Conservation (phyloP, 2,797 vertebrate species). For the Anas flavirostris region DNA sequence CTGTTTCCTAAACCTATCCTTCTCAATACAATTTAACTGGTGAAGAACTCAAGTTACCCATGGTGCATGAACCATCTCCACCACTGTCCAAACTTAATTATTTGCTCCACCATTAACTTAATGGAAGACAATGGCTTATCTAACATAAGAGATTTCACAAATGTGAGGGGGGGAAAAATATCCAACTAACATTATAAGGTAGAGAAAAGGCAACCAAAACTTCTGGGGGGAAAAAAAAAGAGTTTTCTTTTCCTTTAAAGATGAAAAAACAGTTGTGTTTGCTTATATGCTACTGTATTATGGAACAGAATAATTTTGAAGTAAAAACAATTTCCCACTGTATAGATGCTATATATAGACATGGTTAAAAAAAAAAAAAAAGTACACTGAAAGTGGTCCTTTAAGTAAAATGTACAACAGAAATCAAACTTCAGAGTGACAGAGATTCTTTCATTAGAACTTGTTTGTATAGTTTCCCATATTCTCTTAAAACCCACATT, state of each 20-base stretch:
- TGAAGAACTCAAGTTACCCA: not conserved
- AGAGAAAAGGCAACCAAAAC: not conserved
- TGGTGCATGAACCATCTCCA: not conserved
- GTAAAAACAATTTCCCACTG: not conserved
- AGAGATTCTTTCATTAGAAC: not conserved
- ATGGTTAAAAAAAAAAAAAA: not conserved
- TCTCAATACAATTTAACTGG: not conserved
- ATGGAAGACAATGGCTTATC: not conserved
- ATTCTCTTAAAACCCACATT: not conserved
- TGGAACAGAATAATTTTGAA: not conserved
- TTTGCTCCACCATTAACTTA: not conserved
- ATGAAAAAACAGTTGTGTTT: not conserved
- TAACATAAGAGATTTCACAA: not conserved
- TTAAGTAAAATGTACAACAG: not conserved
- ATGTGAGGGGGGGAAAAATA: not conserved
- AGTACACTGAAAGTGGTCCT: not conserved
- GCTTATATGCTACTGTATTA: not conserved
- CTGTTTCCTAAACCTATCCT: not conserved
- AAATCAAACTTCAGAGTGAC: not conserved
- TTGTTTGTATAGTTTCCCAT: not conserved
- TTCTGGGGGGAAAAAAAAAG: not conserved
- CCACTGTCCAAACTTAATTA: not conserved
- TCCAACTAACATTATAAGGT: not conserved
- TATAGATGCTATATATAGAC: not conserved
- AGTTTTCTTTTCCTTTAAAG: not conserved